Base-by-base conservation (phyloP, 1,140 invertebrate genomes). In the Agrilus planipennis region DNA sequence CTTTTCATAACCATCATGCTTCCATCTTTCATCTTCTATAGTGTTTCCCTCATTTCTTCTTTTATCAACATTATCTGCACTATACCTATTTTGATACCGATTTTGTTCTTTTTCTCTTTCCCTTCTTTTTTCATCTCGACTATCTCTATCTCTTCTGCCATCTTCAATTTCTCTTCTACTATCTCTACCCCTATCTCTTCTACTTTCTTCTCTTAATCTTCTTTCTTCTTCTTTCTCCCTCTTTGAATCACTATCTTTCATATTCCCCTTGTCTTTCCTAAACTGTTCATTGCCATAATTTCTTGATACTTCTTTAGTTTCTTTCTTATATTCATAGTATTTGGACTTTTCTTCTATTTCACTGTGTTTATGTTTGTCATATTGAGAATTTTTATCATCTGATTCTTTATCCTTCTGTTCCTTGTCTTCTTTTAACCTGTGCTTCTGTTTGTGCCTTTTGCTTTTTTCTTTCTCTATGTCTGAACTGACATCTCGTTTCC, bases 181-280 rank as follows among this genome's bases (percentile, higher is more conserved):
- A 29, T 45, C 31, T 11, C 43, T 41, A 2, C 57, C 50, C 6
- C 53, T 51, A 4, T 56, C 50, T 0, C 51, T 55, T 21, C 7
- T 59, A 49, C 3, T 25, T 25, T 25, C 22, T 25, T 25, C 11
- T 25, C 22, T 25, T 25, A 11, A n/a, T n/a, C n/a, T n/a, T n/a
- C n/a, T n/a, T n/a, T n/a, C n/a, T n/a, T n/a, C n/a, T n/a, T n/a
- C n/a, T n/a, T n/a, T n/a, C n/a, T n/a, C n/a, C n/a, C n/a, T n/a
- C n/a, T n/a, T n/a, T n/a, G n/a, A n/a, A n/a, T n/a, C n/a, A n/a
- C n/a, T n/a, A n/a, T n/a, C n/a, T n/a, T n/a, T n/a, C n/a, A n/a
- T n/a, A n/a, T n/a, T n/a, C n/a, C n/a, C n/a, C n/a, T n/a, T n/a
- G n/a, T n/a, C n/a, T n/a, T n/a, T n/a, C n/a, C n/a, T n/a, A n/a